A percentile compares a stretch with the other conserved stretches of the same genome.
phyloP scores from a whole-genome alignment of 2,113 vertebrate species.

The Lichenostomus cassidix region DNA sequence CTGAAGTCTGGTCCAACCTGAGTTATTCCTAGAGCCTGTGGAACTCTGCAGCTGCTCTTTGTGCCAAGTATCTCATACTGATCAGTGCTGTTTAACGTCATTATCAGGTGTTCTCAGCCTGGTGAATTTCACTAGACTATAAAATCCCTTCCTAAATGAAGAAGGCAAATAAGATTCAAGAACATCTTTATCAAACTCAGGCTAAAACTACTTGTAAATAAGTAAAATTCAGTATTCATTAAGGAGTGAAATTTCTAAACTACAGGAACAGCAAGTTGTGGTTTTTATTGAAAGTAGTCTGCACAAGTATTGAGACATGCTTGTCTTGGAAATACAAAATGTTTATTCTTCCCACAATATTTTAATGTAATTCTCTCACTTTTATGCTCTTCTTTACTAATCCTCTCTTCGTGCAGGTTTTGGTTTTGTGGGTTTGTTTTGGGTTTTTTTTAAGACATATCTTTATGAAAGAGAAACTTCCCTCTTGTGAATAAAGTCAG shows the following conservation, averaged over 20 bases:
- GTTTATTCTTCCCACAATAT: not conserved
- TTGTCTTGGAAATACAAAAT: not conserved
- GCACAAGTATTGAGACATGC: not conserved
- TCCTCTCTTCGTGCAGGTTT: not conserved
- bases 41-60: not conserved
- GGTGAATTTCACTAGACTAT: not conserved
- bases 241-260: not conserved
- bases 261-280: not conserved
- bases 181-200: not conserved
- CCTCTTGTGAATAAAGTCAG: not conserved
- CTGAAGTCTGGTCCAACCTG: not conserved
- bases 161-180: not conserved
- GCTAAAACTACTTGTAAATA: not conserved
- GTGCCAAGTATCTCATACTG: not conserved
- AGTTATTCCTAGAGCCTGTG: not conserved
- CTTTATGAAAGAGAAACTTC: not conserved
- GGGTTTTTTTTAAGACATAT: not conserved
- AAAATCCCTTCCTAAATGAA: not conserved
- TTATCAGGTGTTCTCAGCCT: not conserved
- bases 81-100: not conserved
- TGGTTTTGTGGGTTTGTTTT: not conserved
- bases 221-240: not conserved
- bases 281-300: not conserved
- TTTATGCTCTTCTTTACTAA: not conserved
- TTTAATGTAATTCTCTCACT: not conserved